phyloP scores from a whole-genome alignment of 2,888 invertebrate species.

The Ornithoptera priamus region DNA sequence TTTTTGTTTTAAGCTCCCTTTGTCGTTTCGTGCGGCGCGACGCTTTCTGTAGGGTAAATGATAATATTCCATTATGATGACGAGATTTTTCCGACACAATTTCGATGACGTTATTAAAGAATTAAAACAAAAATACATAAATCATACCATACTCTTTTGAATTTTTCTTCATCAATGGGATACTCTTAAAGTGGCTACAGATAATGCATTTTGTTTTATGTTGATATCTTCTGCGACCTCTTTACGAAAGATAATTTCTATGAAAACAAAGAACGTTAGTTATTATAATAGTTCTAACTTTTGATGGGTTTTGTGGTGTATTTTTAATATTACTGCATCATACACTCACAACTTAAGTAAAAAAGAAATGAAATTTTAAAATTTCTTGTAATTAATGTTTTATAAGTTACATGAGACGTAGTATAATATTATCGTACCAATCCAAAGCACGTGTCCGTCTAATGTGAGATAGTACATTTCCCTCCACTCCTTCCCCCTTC shows the following conservation, averaged over 20 bases:
- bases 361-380: no score
- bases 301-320: no score
- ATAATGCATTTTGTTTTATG: no score
- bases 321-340: no score
- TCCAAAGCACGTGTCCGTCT: conserved; percentile 58
- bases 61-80: conserved; percentile 44
- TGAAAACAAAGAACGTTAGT: no score
- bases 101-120: background rate
- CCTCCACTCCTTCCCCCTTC: conserved; percentile 23
- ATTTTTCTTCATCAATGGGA: no score
- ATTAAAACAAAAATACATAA: background rate
- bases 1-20: conserved; percentile 67
- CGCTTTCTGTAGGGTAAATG: conserved; percentile 49
- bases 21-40: conserved; percentile 45
- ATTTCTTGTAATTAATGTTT: background rate
- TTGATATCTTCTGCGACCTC: no score
- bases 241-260: no score
- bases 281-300: no score
- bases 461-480: conserved; percentile 27
- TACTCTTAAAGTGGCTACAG: no score
- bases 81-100: conserved; percentile 24
- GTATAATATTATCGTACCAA: conserved; percentile 48
- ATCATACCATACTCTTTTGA: no score
- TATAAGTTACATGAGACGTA: conserved; percentile 44
- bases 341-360: no score